phyloP scores from a whole-genome alignment of 53 echinoderm and acorn worm genomes.

The Holothuria scabra region DNA sequence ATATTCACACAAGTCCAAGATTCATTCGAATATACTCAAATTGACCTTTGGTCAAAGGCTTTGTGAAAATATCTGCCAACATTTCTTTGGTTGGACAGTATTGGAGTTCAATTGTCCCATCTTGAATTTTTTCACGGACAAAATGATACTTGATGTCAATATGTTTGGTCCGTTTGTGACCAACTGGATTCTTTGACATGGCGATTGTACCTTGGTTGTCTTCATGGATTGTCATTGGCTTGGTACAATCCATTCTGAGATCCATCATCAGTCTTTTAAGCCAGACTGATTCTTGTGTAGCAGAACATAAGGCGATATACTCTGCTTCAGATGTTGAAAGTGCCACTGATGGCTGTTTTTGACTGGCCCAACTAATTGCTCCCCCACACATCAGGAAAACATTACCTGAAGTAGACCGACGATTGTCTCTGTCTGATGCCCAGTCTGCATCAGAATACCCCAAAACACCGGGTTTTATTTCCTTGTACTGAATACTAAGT shows the following conservation, averaged over 20 bases:
- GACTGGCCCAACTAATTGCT: neutral
- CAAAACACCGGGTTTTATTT: neutral
- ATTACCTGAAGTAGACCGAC: conserved; percentile 1
- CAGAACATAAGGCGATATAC: conserved; percentile 3
- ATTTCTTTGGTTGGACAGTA: neutral
- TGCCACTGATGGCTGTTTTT: neutral
- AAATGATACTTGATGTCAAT: conserved; percentile 7
- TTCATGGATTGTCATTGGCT: too few relatives aligned
- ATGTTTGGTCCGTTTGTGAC: neutral
- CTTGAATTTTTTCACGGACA: conserved; percentile 6
- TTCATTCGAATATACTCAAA: too few relatives aligned
- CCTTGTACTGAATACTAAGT: conserved; percentile 5
- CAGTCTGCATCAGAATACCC: conserved; percentile 15
- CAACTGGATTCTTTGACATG: too few relatives aligned
- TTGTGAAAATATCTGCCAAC: too few relatives aligned
- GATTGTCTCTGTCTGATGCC: neutral
- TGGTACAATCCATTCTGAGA: neutral
- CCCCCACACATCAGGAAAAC: neutral
- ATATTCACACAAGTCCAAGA: too few relatives aligned
- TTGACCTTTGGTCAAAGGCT: too few relatives aligned
- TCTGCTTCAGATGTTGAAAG: neutral
- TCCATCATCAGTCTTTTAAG: neutral
- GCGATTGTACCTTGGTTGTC: too few relatives aligned
- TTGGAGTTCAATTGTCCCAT: neutral
- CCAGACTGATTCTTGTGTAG: conserved; percentile 17